phyloP scores from a whole-genome alignment of 2,113 vertebrate genomes.

The Protobothrops flavoviridis region DNA sequence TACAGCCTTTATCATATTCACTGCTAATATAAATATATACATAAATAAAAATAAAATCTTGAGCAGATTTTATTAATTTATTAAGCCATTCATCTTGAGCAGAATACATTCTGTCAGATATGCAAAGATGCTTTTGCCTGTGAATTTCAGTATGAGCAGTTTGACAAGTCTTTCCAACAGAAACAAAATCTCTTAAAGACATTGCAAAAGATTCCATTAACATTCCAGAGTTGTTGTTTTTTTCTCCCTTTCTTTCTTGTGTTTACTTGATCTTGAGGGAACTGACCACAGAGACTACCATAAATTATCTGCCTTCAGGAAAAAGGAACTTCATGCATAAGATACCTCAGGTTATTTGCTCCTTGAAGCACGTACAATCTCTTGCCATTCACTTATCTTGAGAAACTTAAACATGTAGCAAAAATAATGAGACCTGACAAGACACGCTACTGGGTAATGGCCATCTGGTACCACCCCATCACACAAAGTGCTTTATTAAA shows the following conservation, averaged over 20 bases:
- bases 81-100: constrained; percentile 14
- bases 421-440: constrained; percentile 59
- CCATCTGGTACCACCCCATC: constrained; percentile 47
- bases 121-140: constrained; percentile 37
- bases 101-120: constrained; percentile 36
- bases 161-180: constrained; percentile 47
- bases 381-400: constrained; percentile 59
- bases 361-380: constrained; percentile 50
- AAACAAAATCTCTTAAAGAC: constrained; percentile 64
- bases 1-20: background rate
- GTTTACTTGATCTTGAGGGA: constrained; percentile 63
- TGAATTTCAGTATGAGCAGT: background rate
- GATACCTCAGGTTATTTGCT: constrained; percentile 69
- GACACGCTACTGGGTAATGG: constrained; percentile 49
- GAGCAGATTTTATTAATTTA: too few relatives aligned
- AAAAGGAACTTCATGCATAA: constrained; percentile 60
- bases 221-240: constrained; percentile 62
- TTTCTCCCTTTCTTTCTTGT: constrained; percentile 52
- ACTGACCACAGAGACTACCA: constrained; percentile 61
- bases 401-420: constrained; percentile 47
- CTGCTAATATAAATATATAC: constrained; percentile 10
- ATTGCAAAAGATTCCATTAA: constrained; percentile 63
- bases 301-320: constrained; percentile 76
- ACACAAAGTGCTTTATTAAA: constrained; percentile 45
- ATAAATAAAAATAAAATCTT: constrained; percentile 34